These are phyloP conservation scores for Tetragonula carbonaria DNA, from an alignment of 2,888 invertebrate genomes.

Conservation along the genomic window DNA sequence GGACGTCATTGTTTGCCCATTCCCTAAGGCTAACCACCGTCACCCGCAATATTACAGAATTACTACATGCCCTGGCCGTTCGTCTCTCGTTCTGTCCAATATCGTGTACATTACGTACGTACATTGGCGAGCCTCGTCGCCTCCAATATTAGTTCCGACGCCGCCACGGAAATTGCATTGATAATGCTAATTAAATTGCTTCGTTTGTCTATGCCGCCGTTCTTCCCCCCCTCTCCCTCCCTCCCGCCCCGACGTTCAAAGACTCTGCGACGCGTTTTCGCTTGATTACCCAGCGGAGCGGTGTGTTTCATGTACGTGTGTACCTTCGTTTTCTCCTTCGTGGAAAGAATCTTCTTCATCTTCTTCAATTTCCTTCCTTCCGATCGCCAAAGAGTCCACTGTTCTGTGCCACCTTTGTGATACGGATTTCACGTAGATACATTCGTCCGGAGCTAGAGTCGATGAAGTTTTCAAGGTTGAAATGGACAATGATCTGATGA, in stretches of 20 bases:
- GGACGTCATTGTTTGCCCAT: slow-evolving; percentile 78
- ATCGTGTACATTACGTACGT: slow-evolving; percentile 68
- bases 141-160: slow-evolving; percentile 77
- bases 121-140: slow-evolving; percentile 66
- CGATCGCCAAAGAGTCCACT: no score
- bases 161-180: slow-evolving; percentile 75
- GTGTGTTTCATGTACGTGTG: no score
- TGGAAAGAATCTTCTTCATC: no score
- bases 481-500: no score
- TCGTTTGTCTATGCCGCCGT: slow-evolving; percentile 58
- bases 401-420: no score
- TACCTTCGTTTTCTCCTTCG: no score
- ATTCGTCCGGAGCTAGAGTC: no score
- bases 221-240: no score
- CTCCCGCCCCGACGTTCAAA: background rate
- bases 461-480: no score
- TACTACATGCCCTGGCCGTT: slow-evolving; percentile 70
- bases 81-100: slow-evolving; percentile 71
- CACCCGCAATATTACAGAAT: slow-evolving; percentile 78
- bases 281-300: background rate
- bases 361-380: no score
- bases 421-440: no score
- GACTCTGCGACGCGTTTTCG: slow-evolving; percentile 27
- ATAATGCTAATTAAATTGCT: slow-evolving; percentile 77
- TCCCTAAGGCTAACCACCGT: slow-evolving; percentile 75